Conservation (phyloP, 2,797 vertebrate species). For the Tokudaia tokunoshimensis region DNA sequence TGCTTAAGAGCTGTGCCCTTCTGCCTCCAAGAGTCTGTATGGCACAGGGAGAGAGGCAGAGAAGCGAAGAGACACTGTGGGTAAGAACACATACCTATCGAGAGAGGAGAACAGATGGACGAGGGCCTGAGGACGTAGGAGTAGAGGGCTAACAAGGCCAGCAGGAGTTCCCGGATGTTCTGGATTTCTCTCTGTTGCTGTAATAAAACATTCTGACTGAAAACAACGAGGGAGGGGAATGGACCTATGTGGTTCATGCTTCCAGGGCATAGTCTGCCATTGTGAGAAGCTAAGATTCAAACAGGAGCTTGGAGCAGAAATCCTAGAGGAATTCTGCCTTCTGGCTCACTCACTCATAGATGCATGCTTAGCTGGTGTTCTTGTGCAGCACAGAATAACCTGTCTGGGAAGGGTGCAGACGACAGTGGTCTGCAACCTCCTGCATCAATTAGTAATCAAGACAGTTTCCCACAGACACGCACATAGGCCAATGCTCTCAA, state of each 20-base stretch:
- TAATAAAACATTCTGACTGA: background rate
- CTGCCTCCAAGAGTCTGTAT: background rate
- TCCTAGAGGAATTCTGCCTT: background rate
- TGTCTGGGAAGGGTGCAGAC: background rate
- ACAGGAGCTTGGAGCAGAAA: background rate
- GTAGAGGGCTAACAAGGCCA: background rate
- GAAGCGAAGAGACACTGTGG: background rate
- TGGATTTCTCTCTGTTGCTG: background rate
- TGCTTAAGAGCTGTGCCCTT: background rate
- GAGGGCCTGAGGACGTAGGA: background rate
- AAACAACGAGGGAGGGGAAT: background rate
- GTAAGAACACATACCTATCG: background rate
- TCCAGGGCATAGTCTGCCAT: background rate
- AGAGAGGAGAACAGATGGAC: background rate
- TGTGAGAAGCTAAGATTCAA: background rate
- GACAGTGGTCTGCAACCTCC: background rate
- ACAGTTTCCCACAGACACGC: background rate
- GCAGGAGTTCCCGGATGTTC: background rate
- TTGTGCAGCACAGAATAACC: background rate
- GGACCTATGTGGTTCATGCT: background rate
- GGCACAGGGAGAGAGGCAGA: background rate
- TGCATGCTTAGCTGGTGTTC: background rate
- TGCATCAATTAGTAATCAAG: background rate
- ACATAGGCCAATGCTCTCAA: background rate
- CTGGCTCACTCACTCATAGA: background rate